Percentiles rank a stretch among this genome's conserved stretches.
phyloP scores from a whole-genome alignment of 2,888 invertebrate species.

The Poecilus cupreus region DNA sequence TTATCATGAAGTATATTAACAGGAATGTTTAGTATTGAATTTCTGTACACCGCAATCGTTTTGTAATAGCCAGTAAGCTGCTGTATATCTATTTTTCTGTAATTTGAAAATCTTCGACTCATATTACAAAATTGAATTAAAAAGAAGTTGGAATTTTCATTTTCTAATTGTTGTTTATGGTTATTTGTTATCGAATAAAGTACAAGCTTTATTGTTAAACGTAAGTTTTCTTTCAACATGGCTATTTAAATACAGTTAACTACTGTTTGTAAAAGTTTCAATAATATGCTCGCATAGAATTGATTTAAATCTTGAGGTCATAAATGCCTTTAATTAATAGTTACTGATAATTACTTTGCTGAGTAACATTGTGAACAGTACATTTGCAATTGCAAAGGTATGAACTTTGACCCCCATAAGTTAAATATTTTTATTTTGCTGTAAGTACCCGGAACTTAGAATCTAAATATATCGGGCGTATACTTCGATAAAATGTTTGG shows the following conservation, averaged over 20 bases:
- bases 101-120: not conserved
- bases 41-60: constrained; percentile 21
- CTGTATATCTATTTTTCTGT: constrained; percentile 11
- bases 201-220: not conserved
- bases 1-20: constrained; percentile 30
- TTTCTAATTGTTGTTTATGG: constrained; percentile 27
- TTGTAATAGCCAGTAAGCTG: constrained; percentile 18
- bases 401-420: constrained; percentile 24
- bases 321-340: constrained; percentile 32
- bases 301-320: constrained; percentile 34
- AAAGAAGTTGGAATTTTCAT: constrained; percentile 10
- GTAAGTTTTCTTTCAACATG: not conserved
- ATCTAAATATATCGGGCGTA: not conserved
- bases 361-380: not conserved
- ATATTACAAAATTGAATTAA: constrained; percentile 12
- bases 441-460: not conserved
- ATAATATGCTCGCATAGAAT: not conserved
- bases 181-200: constrained; percentile 7
- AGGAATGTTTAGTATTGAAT: constrained; percentile 37
- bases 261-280: not conserved
- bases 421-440: not conserved
- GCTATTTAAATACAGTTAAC: not conserved
- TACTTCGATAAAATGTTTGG: too few relatives aligned
- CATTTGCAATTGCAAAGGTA: constrained; percentile 20
- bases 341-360: constrained; percentile 31